Base-by-base conservation (phyloP, 2,888 invertebrate species). In the Eristalis arbustorum region DNA sequence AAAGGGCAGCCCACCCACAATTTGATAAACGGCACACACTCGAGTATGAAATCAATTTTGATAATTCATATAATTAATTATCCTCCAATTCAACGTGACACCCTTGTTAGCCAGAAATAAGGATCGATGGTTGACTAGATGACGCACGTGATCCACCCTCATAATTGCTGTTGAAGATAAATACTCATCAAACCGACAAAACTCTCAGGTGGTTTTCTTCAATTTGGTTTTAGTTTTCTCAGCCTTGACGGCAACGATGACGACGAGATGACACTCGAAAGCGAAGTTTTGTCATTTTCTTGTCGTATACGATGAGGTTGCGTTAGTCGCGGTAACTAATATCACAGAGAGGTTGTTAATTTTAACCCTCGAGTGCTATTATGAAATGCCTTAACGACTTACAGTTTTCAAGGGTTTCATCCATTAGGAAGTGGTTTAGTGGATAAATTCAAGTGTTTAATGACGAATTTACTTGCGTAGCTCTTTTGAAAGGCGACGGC, bases 381-480 rank as follows among this genome's bases (percentile, higher is more conserved):
- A 77, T 82, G 82, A 85, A 82, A 85, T 78, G 77, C 77, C 77
- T 77, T 82, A 85, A 85, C 72, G 77, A 85, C 82, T 77, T 78
- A 42, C 74, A 85, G 77, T 85, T 64, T 81, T 82, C 82, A 85
- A 85, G 85, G 85, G 85, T 82, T 85, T 62, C 85, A 82, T 82
- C 85, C 85, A 85, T 85, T 85, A 82, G 74, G 82, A 71, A 82
- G 85, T 82, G 85, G 81, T 82, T 85, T 82, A 85, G 85, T 78
- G 85, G 79, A 85, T 82, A 82, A 85, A 82, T 66, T 85, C 82
- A 82, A 85, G 82, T 85, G 85, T 82, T 85, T 85, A 85, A 85
- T 82, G 85, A 85, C 77, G 74, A 85, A 82, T 82, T 85, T 78
- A 78, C 77, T 78, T 82, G 72, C 77, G 68, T 68, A 56, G 64